These are phyloP conservation scores for Eucera pruinosa DNA, from an alignment of 2,888 invertebrate species.

Conservation along the genomic window DNA sequence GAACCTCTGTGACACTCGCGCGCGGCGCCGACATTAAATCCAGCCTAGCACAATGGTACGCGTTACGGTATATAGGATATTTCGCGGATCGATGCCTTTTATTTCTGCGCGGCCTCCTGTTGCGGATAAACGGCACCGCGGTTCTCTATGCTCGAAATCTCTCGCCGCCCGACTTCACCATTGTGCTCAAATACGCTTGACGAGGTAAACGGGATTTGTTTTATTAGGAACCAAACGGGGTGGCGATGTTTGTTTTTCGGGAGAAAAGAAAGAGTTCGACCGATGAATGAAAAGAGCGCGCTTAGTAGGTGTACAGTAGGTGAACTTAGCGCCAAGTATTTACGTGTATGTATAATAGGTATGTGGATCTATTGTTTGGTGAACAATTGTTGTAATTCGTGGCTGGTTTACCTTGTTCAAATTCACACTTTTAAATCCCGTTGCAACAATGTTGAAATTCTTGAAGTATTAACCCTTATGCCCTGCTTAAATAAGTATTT, in stretches of 20 bases:
- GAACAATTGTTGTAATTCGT: conserved; percentile 4
- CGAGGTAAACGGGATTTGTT: conserved; percentile 20
- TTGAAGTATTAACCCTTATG: too few relatives aligned
- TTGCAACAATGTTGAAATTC: background rate
- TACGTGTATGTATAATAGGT: too few relatives aligned
- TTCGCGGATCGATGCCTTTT: conserved; percentile 79
- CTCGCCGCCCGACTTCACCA: conserved; percentile 1
- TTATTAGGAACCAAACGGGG: background rate
- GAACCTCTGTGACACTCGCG: conserved; percentile 65
- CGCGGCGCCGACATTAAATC: conserved; percentile 75
- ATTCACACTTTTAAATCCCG: background rate
- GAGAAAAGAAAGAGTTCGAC: conserved; percentile 3
- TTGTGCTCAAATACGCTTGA: conserved; percentile 37
- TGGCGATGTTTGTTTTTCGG: conserved; percentile 8
- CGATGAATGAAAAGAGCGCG: conserved; percentile 28
- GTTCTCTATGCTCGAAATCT: conserved; percentile 24
- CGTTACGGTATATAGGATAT: conserved; percentile 74
- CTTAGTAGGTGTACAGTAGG: conserved; percentile 2
- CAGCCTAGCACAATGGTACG: conserved; percentile 74
- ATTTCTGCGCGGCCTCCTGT: conserved; percentile 66
- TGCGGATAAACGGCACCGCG: conserved; percentile 67
- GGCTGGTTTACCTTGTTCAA: conserved; percentile 1
- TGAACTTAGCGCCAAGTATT: conserved; percentile 4
- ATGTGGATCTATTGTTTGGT: background rate
- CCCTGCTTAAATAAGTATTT: too few relatives aligned